phyloP scores from a whole-genome alignment of 2,888 invertebrate species.

The Gordius sp. region DNA sequence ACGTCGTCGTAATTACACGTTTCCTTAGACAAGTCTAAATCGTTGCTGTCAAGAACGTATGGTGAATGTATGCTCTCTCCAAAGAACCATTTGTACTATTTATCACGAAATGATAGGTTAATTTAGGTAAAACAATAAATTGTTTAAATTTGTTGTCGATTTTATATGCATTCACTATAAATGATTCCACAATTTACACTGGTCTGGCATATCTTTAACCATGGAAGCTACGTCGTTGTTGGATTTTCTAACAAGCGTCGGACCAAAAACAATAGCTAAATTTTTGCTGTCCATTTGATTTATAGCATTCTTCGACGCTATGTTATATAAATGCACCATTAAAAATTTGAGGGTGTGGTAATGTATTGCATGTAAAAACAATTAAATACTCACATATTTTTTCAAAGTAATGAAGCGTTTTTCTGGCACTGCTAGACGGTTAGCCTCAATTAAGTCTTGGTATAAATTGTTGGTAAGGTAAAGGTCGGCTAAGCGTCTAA shows the following conservation, averaged over 20 bases:
- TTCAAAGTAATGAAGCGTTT: slow-evolving; percentile 51
- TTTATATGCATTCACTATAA: slow-evolving; percentile 58
- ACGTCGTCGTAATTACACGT: no score
- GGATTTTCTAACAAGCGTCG: slow-evolving; percentile 56
- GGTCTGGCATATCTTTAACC: slow-evolving; percentile 71
- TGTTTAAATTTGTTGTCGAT: no score
- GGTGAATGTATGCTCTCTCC: no score
- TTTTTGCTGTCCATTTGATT: slow-evolving; percentile 70
- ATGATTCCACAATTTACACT: slow-evolving; percentile 72
- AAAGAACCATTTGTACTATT: no score
- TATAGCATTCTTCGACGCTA: slow-evolving; percentile 43
- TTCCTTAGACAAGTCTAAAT: no score
- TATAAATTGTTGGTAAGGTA: slow-evolving; percentile 65
- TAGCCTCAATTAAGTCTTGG: slow-evolving; percentile 68
- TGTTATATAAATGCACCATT: slow-evolving; percentile 55
- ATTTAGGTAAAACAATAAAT: no score
- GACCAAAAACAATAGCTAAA: slow-evolving; percentile 74
- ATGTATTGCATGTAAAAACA: slow-evolving; percentile 39
- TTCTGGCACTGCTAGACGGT: slow-evolving; percentile 50
- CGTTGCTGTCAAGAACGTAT: no score
- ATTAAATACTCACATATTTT: slow-evolving; percentile 38
- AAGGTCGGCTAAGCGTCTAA: slow-evolving; percentile 62
- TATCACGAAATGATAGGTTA: no score
- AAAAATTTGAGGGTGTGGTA: slow-evolving; percentile 73
- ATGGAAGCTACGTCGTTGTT: slow-evolving; percentile 51